Evolutionary conservation across 2,797 vertebrate genomes (phyloP).

Genomic region (Lates japonicus): DNA sequence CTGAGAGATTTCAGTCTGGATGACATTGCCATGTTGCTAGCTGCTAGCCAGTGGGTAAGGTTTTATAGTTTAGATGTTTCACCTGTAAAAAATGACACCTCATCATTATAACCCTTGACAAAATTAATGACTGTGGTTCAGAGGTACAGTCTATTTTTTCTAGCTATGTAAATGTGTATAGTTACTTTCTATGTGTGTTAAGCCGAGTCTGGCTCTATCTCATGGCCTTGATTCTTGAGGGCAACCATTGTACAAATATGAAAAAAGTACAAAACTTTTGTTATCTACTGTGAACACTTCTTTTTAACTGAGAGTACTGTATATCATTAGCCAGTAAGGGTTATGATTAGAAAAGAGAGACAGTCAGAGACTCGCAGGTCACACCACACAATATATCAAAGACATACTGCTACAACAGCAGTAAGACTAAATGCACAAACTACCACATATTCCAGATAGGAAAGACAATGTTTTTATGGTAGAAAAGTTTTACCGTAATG

Average conservation of each 20-base stretch:
- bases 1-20: too few species aligned
- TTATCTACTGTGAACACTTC: neutral
- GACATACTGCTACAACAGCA: neutral
- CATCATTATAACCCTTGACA: neutral
- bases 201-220: too few species aligned
- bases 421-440: neutral
- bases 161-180: neutral
- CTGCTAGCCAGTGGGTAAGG: too few species aligned
- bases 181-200: neutral
- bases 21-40: too few species aligned
- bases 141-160: neutral
- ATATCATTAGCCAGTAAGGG: neutral
- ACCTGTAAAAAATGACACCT: neutral
- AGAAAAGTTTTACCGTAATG: constrained; percentile 89
- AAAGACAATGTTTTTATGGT: neutral
- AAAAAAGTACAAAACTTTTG: too few species aligned
- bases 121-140: constrained; percentile 1
- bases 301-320: neutral
- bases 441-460: neutral
- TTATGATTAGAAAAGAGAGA: neutral
- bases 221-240: too few species aligned
- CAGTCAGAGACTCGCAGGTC: neutral
- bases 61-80: neutral
- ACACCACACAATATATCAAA: neutral
- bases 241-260: too few species aligned